Evolutionary conservation across 2,888 invertebrate species (phyloP).

Genomic region (Drosophila atroscutellata): DNA sequence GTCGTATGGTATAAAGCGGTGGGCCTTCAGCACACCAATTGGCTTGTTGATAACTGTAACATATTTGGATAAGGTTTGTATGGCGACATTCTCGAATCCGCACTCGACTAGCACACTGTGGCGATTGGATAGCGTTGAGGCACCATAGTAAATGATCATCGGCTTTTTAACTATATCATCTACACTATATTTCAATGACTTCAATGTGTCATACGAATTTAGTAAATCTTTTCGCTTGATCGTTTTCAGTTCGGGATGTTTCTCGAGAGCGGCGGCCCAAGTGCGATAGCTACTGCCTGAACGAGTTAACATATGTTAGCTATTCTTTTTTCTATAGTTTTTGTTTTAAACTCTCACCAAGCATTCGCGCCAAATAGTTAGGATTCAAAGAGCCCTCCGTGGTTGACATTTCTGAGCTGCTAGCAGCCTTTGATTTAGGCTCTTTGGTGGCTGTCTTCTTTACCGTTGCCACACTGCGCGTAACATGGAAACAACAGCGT

Average conservation of each 20-base stretch:
- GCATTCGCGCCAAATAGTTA: slow-evolving; percentile 52
- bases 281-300: slow-evolving; percentile 72
- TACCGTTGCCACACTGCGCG: slow-evolving; percentile 29
- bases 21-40: slow-evolving; percentile 84
- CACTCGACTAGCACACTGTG: slow-evolving; percentile 88
- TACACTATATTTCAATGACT: slow-evolving; percentile 84
- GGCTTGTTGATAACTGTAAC: slow-evolving; percentile 79
- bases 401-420: slow-evolving; percentile 27
- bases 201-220: slow-evolving; percentile 70
- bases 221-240: slow-evolving; percentile 79
- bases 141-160: slow-evolving; percentile 87
- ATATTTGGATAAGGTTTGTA: slow-evolving; percentile 85
- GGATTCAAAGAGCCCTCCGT: slow-evolving; percentile 62
- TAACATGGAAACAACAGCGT: slow-evolving; percentile 29
- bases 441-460: slow-evolving; percentile 25
- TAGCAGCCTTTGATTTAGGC: slow-evolving; percentile 21
- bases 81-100: slow-evolving; percentile 85
- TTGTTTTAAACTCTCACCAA: slow-evolving; percentile 47
- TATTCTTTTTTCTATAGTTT: not conserved
- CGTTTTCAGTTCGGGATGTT: slow-evolving; percentile 77
- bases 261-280: slow-evolving; percentile 72
- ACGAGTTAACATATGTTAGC: not conserved
- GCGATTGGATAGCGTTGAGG: slow-evolving; percentile 87
- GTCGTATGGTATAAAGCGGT: slow-evolving; percentile 82
- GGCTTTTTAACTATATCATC: slow-evolving; percentile 86